Conservation (phyloP, 2,797 vertebrate species). For the Orestias chungarensis region DNA sequence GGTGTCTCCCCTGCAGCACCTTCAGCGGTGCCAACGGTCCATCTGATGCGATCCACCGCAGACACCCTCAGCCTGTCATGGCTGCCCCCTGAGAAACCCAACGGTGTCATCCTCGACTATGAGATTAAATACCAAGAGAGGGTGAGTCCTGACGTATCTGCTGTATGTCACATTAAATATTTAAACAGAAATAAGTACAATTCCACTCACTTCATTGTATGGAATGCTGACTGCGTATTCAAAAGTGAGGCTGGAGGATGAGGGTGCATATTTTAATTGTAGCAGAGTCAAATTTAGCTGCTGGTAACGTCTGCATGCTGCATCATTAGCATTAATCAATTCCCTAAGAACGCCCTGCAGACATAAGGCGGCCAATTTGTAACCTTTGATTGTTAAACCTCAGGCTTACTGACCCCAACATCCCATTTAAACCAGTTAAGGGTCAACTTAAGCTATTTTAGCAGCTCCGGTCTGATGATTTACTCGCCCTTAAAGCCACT, state of each 20-base stretch:
- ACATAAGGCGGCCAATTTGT: conserved; percentile 8
- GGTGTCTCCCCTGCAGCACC: conserved; percentile 80
- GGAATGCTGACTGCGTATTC: conserved; percentile 13
- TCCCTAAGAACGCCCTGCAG: conserved; percentile 5
- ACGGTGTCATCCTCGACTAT: conserved; percentile 97
- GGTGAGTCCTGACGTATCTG: conserved; percentile 77
- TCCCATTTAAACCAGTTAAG: background rate
- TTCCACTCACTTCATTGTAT: conserved; percentile 11
- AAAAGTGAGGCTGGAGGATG: conserved; percentile 8
- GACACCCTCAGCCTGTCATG: conserved; percentile 95
- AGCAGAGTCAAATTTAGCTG: conserved; percentile 1
- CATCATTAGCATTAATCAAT: conserved; percentile 26
- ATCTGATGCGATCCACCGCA: conserved; percentile 91
- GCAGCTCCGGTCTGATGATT: background rate
- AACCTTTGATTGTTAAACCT: conserved; percentile 9
- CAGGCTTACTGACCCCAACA: background rate
- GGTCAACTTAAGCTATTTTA: too few relatives aligned
- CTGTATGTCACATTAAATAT: background rate
- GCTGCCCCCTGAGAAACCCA: conserved; percentile 94
- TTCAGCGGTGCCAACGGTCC: conserved; percentile 91
- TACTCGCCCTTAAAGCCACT: background rate
- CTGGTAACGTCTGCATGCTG: conserved; percentile 8
- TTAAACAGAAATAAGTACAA: conserved; percentile 2
- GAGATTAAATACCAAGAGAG: conserved; percentile 98
- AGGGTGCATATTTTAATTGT: conserved; percentile 1